Percentiles rank a stretch among this genome's conserved stretches.
Conservation (phyloP, 2,797 vertebrate genomes). For the Squalus acanthias region DNA sequence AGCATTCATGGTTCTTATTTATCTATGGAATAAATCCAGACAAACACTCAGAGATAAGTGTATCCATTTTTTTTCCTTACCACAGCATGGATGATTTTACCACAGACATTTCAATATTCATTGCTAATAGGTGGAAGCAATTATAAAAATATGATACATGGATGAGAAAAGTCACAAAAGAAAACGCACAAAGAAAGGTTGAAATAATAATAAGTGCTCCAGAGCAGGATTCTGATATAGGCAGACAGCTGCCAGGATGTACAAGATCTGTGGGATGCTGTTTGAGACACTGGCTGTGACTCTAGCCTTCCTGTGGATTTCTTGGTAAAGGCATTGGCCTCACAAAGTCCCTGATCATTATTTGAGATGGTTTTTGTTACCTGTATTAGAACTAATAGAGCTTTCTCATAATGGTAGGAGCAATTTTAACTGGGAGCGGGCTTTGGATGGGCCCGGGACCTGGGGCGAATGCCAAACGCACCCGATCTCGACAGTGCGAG, state of each 20-base stretch:
- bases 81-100: not conserved
- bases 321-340: not conserved
- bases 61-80: not conserved
- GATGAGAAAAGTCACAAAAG: not conserved
- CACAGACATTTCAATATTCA: not conserved
- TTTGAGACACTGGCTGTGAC: constrained; percentile 3
- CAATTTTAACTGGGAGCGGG: not conserved
- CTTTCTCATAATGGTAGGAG: not conserved
- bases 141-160: constrained; percentile 13
- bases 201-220: constrained; percentile 4
- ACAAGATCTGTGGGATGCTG: constrained; percentile 3
- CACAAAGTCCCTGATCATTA: not conserved
- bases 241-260: not conserved
- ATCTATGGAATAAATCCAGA: not conserved
- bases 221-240: too few species aligned
- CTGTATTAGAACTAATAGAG: not conserved
- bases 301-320: constrained; percentile 19
- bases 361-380: not conserved
- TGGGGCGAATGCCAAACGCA: not conserved
- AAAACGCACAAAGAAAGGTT: not conserved
- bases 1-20: not conserved
- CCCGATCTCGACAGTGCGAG: not conserved
- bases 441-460: not conserved
- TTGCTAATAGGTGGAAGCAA: not conserved
- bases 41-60: not conserved